These are phyloP conservation scores for Mesaphorura yosii DNA, from an alignment of 1,140 invertebrate species.

Conservation along the genomic window DNA sequence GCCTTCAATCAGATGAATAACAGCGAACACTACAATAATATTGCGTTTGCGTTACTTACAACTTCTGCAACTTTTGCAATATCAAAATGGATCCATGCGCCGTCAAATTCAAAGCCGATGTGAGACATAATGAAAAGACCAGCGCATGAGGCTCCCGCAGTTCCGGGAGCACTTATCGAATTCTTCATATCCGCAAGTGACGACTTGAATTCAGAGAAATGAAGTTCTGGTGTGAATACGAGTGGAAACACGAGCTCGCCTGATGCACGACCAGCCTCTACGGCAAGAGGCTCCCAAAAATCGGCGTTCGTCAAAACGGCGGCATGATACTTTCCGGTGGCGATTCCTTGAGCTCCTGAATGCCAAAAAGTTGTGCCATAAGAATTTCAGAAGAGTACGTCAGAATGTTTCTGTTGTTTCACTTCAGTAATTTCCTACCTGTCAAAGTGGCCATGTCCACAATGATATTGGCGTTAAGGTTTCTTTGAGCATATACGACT, in stretches of 20 bases:
- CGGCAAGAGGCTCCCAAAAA: slow-evolving; percentile 51
- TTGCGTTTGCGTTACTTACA: slow-evolving; percentile 46
- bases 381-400: too few relatives aligned
- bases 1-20: too few relatives aligned
- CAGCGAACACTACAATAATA: too few relatives aligned
- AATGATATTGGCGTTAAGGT: slow-evolving; percentile 68
- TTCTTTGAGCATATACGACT: slow-evolving; percentile 63
- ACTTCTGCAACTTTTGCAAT: slow-evolving; percentile 68
- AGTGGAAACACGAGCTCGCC: slow-evolving; percentile 74
- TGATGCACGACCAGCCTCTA: slow-evolving; percentile 49
- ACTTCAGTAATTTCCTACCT: slow-evolving; percentile 41
- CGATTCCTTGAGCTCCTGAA: slow-evolving; percentile 42
- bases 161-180: slow-evolving; percentile 68
- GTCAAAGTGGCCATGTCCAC: slow-evolving; percentile 85
- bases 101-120: slow-evolving; percentile 72
- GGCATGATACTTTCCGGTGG: slow-evolving; percentile 76
- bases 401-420: not conserved
- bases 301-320: slow-evolving; percentile 62
- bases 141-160: slow-evolving; percentile 74
- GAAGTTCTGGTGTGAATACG: slow-evolving; percentile 75
- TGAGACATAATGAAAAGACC: slow-evolving; percentile 76
- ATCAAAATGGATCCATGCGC: slow-evolving; percentile 76
- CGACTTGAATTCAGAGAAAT: slow-evolving; percentile 74
- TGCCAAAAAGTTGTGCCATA: not conserved
- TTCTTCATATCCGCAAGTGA: slow-evolving; percentile 87